phyloP scores from a whole-genome alignment of 2,113 vertebrate species.

The Epinephelus fuscoguttatus region DNA sequence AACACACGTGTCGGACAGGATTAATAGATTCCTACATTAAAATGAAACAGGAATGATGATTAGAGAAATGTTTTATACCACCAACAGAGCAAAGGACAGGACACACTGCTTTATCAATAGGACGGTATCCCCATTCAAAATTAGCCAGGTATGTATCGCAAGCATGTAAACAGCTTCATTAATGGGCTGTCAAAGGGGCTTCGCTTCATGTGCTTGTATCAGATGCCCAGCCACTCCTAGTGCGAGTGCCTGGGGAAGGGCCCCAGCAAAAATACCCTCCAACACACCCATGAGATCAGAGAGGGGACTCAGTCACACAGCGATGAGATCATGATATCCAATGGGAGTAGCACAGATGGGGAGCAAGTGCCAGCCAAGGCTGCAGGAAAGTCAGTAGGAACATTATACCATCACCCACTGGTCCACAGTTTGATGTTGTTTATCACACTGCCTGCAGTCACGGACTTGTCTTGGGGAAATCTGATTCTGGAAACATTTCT shows the following conservation, averaged over 20 bases:
- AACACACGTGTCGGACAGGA: not conserved
- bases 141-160: slow-evolving; percentile 30
- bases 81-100: slow-evolving; percentile 4
- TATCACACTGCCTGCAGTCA: slow-evolving; percentile 64
- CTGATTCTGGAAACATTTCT: slow-evolving; percentile 67
- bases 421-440: slow-evolving; percentile 71
- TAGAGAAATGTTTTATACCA: not conserved
- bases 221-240: slow-evolving; percentile 69
- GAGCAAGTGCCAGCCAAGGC: slow-evolving; percentile 54
- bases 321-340: slow-evolving; percentile 80
- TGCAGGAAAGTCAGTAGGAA: slow-evolving; percentile 68
- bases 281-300: slow-evolving; percentile 79
- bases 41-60: not conserved
- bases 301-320: slow-evolving; percentile 73
- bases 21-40: not conserved
- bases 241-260: slow-evolving; percentile 64
- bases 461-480: slow-evolving; percentile 42
- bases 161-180: slow-evolving; percentile 67
- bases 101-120: slow-evolving; percentile 29
- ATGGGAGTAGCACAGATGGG: slow-evolving; percentile 56
- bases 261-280: slow-evolving; percentile 77
- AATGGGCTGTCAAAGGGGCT: slow-evolving; percentile 57
- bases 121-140: slow-evolving; percentile 23
- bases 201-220: slow-evolving; percentile 61
- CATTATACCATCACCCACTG: slow-evolving; percentile 65